Evolutionary conservation across 2,888 invertebrate genomes (phyloP).

Genomic region (Ariolimax columbianus): DNA sequence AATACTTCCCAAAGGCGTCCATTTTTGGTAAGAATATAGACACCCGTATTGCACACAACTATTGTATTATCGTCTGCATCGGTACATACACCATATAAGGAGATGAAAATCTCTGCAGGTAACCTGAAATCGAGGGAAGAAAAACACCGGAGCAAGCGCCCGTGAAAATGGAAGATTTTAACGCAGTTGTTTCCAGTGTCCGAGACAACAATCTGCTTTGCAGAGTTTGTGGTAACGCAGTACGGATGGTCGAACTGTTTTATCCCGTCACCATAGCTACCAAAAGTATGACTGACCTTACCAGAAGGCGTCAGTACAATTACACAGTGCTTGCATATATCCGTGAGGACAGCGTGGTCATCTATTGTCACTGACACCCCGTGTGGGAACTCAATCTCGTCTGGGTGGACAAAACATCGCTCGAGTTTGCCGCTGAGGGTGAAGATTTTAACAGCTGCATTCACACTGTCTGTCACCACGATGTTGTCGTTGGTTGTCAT

Average conservation of each 20-base stretch:
- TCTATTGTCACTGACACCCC: slow-evolving; percentile 70
- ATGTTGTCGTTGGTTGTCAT: slow-evolving; percentile 71
- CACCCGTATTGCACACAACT: slow-evolving; percentile 72
- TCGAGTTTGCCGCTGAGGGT: slow-evolving; percentile 65
- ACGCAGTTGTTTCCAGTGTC: slow-evolving; percentile 75
- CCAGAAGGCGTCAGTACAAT: slow-evolving; percentile 69
- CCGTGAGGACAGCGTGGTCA: slow-evolving; percentile 68
- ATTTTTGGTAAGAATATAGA: slow-evolving; percentile 73
- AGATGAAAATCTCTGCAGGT: slow-evolving; percentile 67
- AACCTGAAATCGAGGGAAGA: slow-evolving; percentile 69
- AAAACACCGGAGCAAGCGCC: slow-evolving; percentile 68
- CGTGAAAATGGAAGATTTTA: slow-evolving; percentile 74
- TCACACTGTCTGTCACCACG: slow-evolving; percentile 75
- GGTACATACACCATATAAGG: slow-evolving; percentile 70
- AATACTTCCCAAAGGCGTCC: slow-evolving; percentile 76
- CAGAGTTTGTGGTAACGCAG: slow-evolving; percentile 70
- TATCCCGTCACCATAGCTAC: slow-evolving; percentile 69
- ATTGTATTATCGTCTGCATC: slow-evolving; percentile 73
- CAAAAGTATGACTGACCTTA: slow-evolving; percentile 67
- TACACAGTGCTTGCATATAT: slow-evolving; percentile 73
- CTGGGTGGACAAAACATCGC: slow-evolving; percentile 62
- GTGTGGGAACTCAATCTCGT: slow-evolving; percentile 71
- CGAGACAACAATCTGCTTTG: slow-evolving; percentile 73
- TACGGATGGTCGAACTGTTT: slow-evolving; percentile 75
- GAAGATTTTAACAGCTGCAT: slow-evolving; percentile 73